Conservation (phyloP, 2,888 invertebrate species). For the Salpingus planirostris region DNA sequence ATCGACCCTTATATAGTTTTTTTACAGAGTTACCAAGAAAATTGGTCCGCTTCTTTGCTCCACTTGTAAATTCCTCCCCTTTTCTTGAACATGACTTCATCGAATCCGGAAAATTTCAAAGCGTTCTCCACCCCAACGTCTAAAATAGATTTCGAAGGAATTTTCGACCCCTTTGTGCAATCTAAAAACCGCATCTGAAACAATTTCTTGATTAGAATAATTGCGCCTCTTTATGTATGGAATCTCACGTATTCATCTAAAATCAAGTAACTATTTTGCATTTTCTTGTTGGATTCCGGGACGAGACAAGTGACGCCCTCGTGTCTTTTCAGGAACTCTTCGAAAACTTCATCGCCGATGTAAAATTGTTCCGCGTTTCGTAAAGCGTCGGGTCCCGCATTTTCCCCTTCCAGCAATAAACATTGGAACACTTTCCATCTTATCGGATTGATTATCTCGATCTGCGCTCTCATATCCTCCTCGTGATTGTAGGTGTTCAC, state of each 20-base stretch:
- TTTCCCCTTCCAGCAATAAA: constrained; percentile 44
- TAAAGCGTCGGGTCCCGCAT: constrained; percentile 40
- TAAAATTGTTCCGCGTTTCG: constrained; percentile 43
- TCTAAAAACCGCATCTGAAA: constrained; percentile 45
- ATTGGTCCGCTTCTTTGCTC: constrained; percentile 37
- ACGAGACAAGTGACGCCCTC: constrained; percentile 37
- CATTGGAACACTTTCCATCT: constrained; percentile 46
- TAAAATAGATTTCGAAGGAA: constrained; percentile 42
- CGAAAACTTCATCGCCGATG: constrained; percentile 39
- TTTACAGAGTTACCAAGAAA: constrained; percentile 33
- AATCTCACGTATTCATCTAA: constrained; percentile 42
- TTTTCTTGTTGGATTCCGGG: constrained; percentile 43
- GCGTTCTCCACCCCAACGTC: constrained; percentile 43
- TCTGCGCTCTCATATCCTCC: constrained; percentile 42
- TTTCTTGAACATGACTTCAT: constrained; percentile 44
- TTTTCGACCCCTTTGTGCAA: constrained; percentile 40
- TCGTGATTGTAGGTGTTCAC: constrained; percentile 43
- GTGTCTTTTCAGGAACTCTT: constrained; percentile 41
- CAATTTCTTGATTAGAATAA: constrained; percentile 5
- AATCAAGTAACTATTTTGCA: constrained; percentile 47
- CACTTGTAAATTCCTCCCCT: constrained; percentile 46
- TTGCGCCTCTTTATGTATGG: no score
- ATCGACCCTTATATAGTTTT: no score
- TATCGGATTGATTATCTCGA: constrained; percentile 37
- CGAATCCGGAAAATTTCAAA: constrained; percentile 43